A percentile compares a stretch with the other conserved stretches of the same genome.
Conservation (phyloP, 1,140 invertebrate genomes). For the Cylas formicarius region DNA sequence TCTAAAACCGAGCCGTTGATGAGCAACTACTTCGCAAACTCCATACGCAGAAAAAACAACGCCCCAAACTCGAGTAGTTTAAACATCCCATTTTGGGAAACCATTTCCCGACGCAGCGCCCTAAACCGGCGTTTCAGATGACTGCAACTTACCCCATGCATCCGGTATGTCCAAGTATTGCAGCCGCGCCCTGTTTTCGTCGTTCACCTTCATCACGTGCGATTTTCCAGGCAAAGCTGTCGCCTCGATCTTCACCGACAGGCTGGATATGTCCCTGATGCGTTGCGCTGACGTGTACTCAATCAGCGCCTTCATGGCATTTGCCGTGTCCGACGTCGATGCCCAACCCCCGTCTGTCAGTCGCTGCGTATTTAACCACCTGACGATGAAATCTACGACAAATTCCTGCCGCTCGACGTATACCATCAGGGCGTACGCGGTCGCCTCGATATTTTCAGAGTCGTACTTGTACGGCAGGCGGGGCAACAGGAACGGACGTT, state of each 20-base stretch:
- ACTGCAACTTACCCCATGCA: slow-evolving; percentile 64
- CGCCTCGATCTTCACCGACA: slow-evolving; percentile 76
- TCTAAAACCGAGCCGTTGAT: too few relatives aligned
- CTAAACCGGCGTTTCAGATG: slow-evolving; percentile 57
- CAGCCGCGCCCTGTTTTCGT: slow-evolving; percentile 66
- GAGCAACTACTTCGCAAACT: too few relatives aligned
- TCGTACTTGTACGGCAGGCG: slow-evolving; percentile 82
- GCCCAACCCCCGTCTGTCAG: slow-evolving; percentile 91
- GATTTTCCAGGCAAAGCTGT: slow-evolving; percentile 62
- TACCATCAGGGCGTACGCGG: slow-evolving; percentile 84
- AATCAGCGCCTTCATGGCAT: slow-evolving; percentile 82
- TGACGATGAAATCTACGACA: slow-evolving; percentile 73
- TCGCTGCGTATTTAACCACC: slow-evolving; percentile 88
- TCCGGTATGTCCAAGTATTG: slow-evolving; percentile 78
- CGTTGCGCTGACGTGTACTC: slow-evolving; percentile 81
- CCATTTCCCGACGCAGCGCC: slow-evolving; percentile 85
- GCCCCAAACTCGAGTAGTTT: too few relatives aligned
- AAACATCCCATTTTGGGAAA: too few relatives aligned
- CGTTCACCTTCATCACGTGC: slow-evolving; percentile 57
- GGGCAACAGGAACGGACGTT: slow-evolving; percentile 83
- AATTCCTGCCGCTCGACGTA: slow-evolving; percentile 78
- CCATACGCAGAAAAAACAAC: too few relatives aligned
- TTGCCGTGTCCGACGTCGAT: slow-evolving; percentile 82
- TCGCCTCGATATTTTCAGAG: slow-evolving; percentile 85
- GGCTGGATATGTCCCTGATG: slow-evolving; percentile 78